A percentile compares a stretch with the other conserved stretches of the same genome.
phyloP scores from a whole-genome alignment of 53 echinoderm and acorn worm genomes.

The Luidia sarsii region DNA sequence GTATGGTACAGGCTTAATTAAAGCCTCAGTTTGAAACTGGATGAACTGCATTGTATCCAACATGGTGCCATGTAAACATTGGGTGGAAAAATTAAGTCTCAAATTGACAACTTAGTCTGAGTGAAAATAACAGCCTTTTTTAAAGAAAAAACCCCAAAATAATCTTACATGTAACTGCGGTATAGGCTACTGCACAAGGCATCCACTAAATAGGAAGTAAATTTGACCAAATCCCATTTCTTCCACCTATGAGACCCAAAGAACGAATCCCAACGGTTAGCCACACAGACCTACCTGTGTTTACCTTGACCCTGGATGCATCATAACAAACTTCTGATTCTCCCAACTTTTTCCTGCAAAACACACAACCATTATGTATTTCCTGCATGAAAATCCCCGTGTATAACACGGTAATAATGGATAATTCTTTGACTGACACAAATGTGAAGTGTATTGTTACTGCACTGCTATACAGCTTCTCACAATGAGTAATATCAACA shows the following conservation, averaged over 20 bases:
- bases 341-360: constrained; percentile 4
- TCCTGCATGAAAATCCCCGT: constrained; percentile 34
- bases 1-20: too few species aligned
- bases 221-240: constrained; percentile 37
- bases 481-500: constrained; percentile 40
- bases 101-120: constrained; percentile 20
- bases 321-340: constrained; percentile 20
- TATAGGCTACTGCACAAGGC: neutral
- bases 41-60: too few species aligned
- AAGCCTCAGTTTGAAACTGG: too few species aligned
- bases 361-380: constrained; percentile 31
- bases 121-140: constrained; percentile 6
- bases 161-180: neutral
- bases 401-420: constrained; percentile 8
- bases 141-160: neutral
- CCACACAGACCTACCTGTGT: constrained; percentile 19
- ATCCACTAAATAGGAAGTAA: neutral
- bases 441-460: constrained; percentile 27
- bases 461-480: constrained; percentile 2
- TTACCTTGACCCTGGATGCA: constrained; percentile 45
- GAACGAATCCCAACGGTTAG: constrained; percentile 17
- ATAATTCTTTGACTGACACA: constrained; percentile 40
- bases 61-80: constrained; percentile 31
- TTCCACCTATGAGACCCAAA: constrained; percentile 22
- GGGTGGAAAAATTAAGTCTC: constrained; percentile 10